Percentiles rank a stretch among this genome's conserved stretches.
phyloP scores from a whole-genome alignment of 2,797 vertebrate species.

The Echiichthys vipera region DNA sequence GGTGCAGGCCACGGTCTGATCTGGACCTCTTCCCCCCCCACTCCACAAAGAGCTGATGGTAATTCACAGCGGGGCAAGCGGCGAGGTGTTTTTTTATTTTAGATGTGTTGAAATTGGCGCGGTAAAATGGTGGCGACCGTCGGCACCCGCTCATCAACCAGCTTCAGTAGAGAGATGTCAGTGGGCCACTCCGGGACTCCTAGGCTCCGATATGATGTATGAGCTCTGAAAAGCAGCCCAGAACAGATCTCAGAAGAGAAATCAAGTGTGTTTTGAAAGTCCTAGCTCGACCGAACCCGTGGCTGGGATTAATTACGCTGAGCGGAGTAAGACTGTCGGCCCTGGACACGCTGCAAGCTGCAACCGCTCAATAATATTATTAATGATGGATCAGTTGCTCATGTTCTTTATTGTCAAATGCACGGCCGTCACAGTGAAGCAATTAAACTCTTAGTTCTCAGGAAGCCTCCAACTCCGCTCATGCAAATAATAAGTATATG shows the following conservation, averaged over 20 bases:
- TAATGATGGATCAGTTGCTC: neutral
- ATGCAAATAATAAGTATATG: neutral
- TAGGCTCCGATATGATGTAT: constrained; percentile 72
- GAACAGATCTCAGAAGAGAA: constrained; percentile 60
- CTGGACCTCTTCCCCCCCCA: constrained; percentile 42
- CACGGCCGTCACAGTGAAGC: neutral
- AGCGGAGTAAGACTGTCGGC: neutral
- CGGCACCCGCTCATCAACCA: constrained; percentile 45
- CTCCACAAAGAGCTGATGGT: constrained; percentile 76
- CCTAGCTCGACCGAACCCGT: constrained; percentile 30
- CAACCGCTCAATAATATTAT: constrained; percentile 6
- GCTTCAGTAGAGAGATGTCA: constrained; percentile 71
- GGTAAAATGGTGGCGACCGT: constrained; percentile 52
- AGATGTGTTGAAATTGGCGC: constrained; percentile 79
- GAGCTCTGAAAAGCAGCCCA: constrained; percentile 50
- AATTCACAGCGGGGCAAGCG: constrained; percentile 54
- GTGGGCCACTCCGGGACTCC: constrained; percentile 58
- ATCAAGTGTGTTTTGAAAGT: constrained; percentile 41
- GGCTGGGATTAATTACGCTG: constrained; percentile 53
- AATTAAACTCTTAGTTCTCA: neutral
- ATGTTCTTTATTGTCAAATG: neutral
- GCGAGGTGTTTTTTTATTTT: constrained; percentile 44
- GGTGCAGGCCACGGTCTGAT: constrained; percentile 28
- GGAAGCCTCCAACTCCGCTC: neutral
- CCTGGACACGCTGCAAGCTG: constrained; percentile 19